Evolutionary conservation across 2,113 vertebrate genomes (phyloP), one percentile per base, ranked within the genome.

Genomic region (Merops nubicus): DNA sequence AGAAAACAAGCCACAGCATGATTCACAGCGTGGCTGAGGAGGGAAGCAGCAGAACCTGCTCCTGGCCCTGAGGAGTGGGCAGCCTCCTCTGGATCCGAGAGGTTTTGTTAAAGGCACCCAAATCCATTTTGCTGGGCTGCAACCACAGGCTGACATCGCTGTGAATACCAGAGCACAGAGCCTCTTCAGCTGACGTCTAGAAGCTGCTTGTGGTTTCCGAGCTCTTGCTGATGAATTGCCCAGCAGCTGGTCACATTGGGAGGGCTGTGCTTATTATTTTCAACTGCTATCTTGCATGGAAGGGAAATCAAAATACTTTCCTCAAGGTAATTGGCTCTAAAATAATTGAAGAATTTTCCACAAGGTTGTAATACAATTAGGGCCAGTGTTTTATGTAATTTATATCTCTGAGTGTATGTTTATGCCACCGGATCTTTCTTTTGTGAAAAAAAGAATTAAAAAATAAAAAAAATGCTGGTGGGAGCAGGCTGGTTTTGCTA

Each of bases 221-320:
- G 78, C 78, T 54, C 75, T 74, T 23, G 85, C 63, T 91, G 93
- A 91, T 74, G 90, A 91, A 91, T 77, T 77, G 82, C 76, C 53
- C 88, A 90, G 93, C 85, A 95, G 82, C 91, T 78, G 90, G 79
- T 63, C 82, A 78, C 70, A 26, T 1, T 62, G 74, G 75, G 83
- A 93, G 43, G 68, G 64, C 75, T 54, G 23, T 6, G 64, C 88
- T 94, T 69, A 67, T 93, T 92, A 88, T 85, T 92, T 93, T 73
- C 96, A 92, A 90, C 72, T 43, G 75, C 68, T 91, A 7, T 63
- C 88, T 91, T 42, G 67, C 54, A 67, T n/a, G 67, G 78, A 93
- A 94, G 75, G 89, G 73, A 88, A 95, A 95, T 83, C 75, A 95
- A 96, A 95, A 93, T 90, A n/a, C 85, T 95, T 93, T 91, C 91